A percentile compares a stretch with the other conserved stretches of the same genome.
Conservation (phyloP, 2,113 vertebrate genomes). For the Arizona elegans region DNA sequence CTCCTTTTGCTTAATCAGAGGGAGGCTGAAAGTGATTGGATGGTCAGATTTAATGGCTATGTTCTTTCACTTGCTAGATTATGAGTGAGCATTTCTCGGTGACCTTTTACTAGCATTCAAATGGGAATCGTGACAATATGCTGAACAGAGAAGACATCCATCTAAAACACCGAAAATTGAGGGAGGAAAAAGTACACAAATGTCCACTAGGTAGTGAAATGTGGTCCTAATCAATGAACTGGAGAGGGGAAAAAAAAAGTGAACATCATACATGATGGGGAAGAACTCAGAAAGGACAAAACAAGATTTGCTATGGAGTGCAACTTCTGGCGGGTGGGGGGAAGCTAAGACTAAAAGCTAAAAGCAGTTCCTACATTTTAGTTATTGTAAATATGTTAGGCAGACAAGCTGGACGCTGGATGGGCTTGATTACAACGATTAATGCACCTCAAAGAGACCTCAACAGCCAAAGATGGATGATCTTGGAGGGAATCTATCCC, state of each 20-base stretch:
- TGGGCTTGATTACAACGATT: background rate
- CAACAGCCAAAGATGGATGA: background rate
- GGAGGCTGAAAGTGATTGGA: background rate
- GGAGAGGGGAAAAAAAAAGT: background rate
- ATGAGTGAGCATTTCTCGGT: slow-evolving; percentile 14
- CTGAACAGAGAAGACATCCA: background rate
- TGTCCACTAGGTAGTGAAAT: background rate
- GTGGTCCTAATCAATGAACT: background rate
- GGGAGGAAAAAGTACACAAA: background rate
- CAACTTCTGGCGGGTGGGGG: background rate
- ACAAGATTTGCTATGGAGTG: background rate
- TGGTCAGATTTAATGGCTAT: slow-evolving; percentile 7
- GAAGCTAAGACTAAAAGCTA: background rate
- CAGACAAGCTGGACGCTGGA: background rate
- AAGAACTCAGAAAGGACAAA: background rate
- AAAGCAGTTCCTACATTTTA: background rate
- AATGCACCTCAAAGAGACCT: background rate
- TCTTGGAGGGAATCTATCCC: background rate
- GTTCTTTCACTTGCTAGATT: background rate
- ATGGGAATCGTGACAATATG: background rate
- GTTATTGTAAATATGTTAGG: background rate
- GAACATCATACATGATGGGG: background rate
- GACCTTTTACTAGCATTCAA: slow-evolving; percentile 17
- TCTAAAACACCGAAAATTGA: background rate
- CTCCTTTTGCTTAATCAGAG: background rate